Conservation (phyloP, 2,797 vertebrate genomes). For the Tenualosa thibaudeaui region DNA sequence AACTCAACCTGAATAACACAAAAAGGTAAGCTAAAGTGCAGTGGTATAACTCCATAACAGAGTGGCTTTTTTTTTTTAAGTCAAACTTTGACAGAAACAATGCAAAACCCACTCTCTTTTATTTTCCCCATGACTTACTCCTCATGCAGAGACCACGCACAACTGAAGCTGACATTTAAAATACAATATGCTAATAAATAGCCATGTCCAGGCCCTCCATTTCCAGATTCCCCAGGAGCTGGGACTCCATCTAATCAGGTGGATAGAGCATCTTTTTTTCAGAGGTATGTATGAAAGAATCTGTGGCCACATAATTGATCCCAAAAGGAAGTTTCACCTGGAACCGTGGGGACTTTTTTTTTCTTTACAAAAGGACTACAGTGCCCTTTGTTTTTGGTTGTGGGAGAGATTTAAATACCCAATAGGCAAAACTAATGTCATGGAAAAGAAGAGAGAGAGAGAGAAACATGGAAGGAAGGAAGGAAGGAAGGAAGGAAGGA, state of each 20-base stretch:
- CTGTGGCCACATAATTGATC: slow-evolving; percentile 79
- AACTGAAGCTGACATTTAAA: slow-evolving; percentile 77
- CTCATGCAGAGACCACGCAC: slow-evolving; percentile 71
- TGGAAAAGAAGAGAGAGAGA: neutral
- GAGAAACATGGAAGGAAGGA: too few relatives aligned
- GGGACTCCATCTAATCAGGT: slow-evolving; percentile 76
- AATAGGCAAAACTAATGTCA: slow-evolving; percentile 46
- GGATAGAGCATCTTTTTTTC: slow-evolving; percentile 53
- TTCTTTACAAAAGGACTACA: slow-evolving; percentile 66
- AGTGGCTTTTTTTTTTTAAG: neutral
- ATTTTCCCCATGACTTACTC: slow-evolving; percentile 63
- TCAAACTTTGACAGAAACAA: slow-evolving; percentile 63
- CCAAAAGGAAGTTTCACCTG: slow-evolving; percentile 75
- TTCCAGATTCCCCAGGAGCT: slow-evolving; percentile 74
- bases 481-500: neutral
- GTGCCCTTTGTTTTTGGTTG: slow-evolving; percentile 69
- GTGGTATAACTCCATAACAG: neutral
- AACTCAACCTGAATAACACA: neutral
- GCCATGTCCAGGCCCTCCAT: slow-evolving; percentile 66
- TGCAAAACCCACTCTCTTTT: slow-evolving; percentile 36
- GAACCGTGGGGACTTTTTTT: slow-evolving; percentile 64
- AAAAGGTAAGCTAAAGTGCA: neutral
- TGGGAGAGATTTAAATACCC: slow-evolving; percentile 65
- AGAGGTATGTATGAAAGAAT: slow-evolving; percentile 60
- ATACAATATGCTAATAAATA: slow-evolving; percentile 81